Evolutionary conservation across 2,797 vertebrate genomes (phyloP), one percentile per base, ranked within the genome.

Genomic region (Steatocranus sp.): DNA sequence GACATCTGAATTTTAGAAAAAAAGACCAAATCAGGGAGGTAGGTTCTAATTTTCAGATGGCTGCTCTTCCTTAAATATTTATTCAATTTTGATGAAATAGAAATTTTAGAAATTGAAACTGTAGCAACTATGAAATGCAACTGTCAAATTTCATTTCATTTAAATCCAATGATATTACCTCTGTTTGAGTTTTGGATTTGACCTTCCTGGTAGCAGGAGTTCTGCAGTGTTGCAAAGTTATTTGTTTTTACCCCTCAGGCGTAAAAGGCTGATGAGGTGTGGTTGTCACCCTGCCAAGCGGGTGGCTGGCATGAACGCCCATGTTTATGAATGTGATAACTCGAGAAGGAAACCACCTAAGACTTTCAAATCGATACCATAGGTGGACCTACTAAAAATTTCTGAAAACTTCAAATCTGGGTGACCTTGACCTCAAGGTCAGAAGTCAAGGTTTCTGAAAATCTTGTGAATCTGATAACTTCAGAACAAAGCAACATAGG

Each of bases 281-380:
- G 15, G 27, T 7, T 58, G 54, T 58, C 54, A n/a, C 1, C 9
- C 11, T 58, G 54, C 6, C 6, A 17, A 18, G 0, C 3, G 2
- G 27, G 54, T 58, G 54, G 27, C 54, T 32, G 54, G 27, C 54
- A 4, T 2, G 10, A 61, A 34, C 1, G 7, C 10, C 34, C 6
- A 34, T n/a, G 56, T 61, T 58, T 32, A 58, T 58, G 27, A 58
- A 58, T 58, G 27, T 58, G 54, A 58, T 32, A 11, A 32, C 27
- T 58, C 5, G 3, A 58, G 54, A 58, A 58, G 54, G 54, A 18
- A 58, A 58, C 27, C 54, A 58, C 54, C 27, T 58, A 58, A 58
- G 17, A 58, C 17, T 11, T 58, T 58, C 17, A 32, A 58, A 58
- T 17, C 11, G 10, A 5, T 12, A 38, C 5, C 36, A 38, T 38